These are phyloP conservation scores for Brachirus orientalis DNA, from an alignment of 2,113 vertebrate genomes.

Conservation along the genomic window DNA sequence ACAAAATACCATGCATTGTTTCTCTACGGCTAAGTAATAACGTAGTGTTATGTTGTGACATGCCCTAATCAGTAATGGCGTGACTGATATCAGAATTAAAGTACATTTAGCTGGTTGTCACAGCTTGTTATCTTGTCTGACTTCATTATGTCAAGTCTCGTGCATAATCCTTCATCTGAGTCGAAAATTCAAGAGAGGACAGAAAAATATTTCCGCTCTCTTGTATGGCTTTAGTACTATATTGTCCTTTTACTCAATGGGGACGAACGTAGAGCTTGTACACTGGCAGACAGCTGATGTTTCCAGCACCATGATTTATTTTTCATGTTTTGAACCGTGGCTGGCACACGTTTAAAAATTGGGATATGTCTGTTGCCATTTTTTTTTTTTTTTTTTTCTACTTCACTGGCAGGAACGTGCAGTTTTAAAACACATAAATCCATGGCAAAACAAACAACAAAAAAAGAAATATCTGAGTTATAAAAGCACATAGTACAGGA, in stretches of 20 bases:
- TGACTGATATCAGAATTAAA: slow-evolving; percentile 33
- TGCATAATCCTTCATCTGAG: slow-evolving; percentile 26
- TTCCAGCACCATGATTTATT: no score
- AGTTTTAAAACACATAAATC: slow-evolving; percentile 2
- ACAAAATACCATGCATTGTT: not conserved
- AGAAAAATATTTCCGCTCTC: slow-evolving; percentile 22
- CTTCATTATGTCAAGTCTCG: slow-evolving; percentile 1
- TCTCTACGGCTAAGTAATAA: slow-evolving; percentile 23
- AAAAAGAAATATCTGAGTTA: slow-evolving; percentile 3
- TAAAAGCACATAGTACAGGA: slow-evolving; percentile 58
- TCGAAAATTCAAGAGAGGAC: slow-evolving; percentile 13
- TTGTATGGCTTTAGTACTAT: slow-evolving; percentile 64
- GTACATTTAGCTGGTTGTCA: not conserved
- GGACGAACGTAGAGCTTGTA: no score
- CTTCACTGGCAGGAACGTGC: slow-evolving; percentile 12
- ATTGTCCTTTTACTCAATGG: slow-evolving; percentile 23
- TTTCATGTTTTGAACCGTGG: no score
- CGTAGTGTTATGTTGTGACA: slow-evolving; percentile 8
- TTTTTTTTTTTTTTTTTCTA: no score
- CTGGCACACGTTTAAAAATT: no score
- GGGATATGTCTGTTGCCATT: no score
- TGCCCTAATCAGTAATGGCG: slow-evolving; percentile 7
- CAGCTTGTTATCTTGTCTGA: no score
- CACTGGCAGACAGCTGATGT: no score
- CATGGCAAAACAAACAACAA: slow-evolving; percentile 5